Percentiles rank a stretch among this genome's conserved stretches.
Evolutionary conservation across 2,888 invertebrate genomes (phyloP).

Genomic region (Lobophora halterata): DNA sequence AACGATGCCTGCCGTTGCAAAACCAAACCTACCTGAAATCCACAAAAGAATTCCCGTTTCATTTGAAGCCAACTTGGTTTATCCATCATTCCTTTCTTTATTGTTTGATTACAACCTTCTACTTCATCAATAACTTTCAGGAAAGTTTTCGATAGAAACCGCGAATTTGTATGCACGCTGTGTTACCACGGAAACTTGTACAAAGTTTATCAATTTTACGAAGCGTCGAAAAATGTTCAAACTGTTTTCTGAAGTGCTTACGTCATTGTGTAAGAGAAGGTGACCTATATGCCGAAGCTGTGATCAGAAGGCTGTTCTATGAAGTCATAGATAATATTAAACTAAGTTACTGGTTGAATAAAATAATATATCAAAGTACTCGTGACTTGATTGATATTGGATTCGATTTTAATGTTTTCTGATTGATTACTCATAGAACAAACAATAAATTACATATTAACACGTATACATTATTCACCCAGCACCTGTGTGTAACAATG

Average conservation of each 20-base stretch:
- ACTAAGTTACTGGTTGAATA: slow-evolving; percentile 11
- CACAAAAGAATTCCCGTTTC: slow-evolving; percentile 35
- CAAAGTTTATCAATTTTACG: slow-evolving; percentile 25
- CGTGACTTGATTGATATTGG: slow-evolving; percentile 24
- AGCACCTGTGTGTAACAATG: slow-evolving; percentile 5
- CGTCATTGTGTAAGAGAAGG: slow-evolving; percentile 17
- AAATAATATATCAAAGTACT: slow-evolving; percentile 17
- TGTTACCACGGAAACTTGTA: slow-evolving; percentile 20
- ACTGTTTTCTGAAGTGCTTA: slow-evolving; percentile 19
- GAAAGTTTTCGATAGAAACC: slow-evolving; percentile 23
- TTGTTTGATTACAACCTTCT: slow-evolving; percentile 36
- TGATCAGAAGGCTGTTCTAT: slow-evolving; percentile 15
- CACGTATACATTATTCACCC: slow-evolving; percentile 11
- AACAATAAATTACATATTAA: slow-evolving; percentile 17
- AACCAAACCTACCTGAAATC: too few relatives aligned
- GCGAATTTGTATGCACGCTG: slow-evolving; percentile 27
- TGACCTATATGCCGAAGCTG: slow-evolving; percentile 17
- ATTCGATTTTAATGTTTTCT: slow-evolving; percentile 18
- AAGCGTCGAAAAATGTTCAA: slow-evolving; percentile 18
- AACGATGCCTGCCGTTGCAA: too few relatives aligned
- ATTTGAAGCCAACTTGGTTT: slow-evolving; percentile 36
- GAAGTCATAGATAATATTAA: slow-evolving; percentile 20
- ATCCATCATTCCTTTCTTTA: slow-evolving; percentile 39
- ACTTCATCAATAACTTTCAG: slow-evolving; percentile 39
- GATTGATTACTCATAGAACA: slow-evolving; percentile 12